These are phyloP conservation scores for Pterobdella sp. DNA, from an alignment of 2,888 invertebrate genomes.

Conservation along the genomic window DNA sequence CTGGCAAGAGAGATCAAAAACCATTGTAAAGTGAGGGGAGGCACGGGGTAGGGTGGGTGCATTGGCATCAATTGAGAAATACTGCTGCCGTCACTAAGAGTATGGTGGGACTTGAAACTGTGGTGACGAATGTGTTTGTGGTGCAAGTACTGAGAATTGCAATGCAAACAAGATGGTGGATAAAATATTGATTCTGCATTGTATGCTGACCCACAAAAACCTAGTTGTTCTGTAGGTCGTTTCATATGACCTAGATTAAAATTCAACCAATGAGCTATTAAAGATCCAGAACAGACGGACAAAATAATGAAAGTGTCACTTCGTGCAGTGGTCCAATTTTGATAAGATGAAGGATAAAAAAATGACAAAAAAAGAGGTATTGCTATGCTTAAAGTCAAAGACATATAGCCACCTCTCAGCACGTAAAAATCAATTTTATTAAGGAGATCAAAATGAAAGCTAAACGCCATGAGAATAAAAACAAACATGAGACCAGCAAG, in stretches of 20 bases:
- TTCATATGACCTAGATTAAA: constrained; percentile 56
- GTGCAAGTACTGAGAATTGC: background rate
- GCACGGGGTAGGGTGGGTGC: constrained; percentile 11
- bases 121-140: background rate
- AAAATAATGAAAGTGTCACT: constrained; percentile 83
- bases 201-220: background rate
- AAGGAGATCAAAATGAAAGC: constrained; percentile 62
- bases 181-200: background rate
- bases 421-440: constrained; percentile 67
- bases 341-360: constrained; percentile 67
- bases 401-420: constrained; percentile 55
- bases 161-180: background rate
- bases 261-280: constrained; percentile 74
- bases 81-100: background rate
- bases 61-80: background rate
- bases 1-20: background rate
- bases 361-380: constrained; percentile 55
- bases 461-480: constrained; percentile 61
- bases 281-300: constrained; percentile 59
- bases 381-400: constrained; percentile 28
- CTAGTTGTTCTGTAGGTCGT: background rate
- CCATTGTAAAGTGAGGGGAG: constrained; percentile 12
- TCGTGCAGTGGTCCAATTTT: constrained; percentile 80
- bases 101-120: background rate
- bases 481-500: constrained; percentile 69